Conservation (phyloP, 2,797 vertebrate species). For the Dipus sagitta region DNA sequence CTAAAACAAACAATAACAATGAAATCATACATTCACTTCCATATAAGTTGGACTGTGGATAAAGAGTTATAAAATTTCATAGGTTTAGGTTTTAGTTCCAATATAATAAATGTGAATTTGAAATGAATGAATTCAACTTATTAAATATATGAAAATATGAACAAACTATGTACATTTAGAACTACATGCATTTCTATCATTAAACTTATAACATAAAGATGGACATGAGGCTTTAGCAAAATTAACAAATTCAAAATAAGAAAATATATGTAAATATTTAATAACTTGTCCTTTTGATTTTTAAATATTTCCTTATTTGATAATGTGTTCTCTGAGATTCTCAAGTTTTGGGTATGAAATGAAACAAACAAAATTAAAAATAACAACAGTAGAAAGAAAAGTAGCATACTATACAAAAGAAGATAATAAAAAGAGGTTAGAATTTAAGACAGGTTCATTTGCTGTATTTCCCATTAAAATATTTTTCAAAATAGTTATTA, state of each 20-base stretch:
- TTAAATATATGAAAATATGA: constrained; percentile 40
- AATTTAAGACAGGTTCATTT: background rate
- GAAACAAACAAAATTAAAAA: background rate
- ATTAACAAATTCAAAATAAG: background rate
- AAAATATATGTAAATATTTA: background rate
- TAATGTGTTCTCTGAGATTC: background rate
- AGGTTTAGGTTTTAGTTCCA: background rate
- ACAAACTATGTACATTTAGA: background rate
- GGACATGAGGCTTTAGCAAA: accelerated
- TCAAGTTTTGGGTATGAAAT: background rate
- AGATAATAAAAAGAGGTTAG: background rate
- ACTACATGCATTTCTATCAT: background rate
- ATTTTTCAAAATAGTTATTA: background rate
- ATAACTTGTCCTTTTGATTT: background rate
- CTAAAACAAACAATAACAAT: background rate
- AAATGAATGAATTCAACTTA: background rate
- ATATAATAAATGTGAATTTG: background rate
- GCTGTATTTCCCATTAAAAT: background rate
- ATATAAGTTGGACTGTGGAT: background rate
- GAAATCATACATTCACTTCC: background rate
- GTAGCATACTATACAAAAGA: background rate
- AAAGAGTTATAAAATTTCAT: background rate
- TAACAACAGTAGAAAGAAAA: background rate
- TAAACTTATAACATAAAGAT: background rate
- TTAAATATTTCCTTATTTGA: background rate